phyloP scores from a whole-genome alignment of 2,113 vertebrate species.

The Burhinus oedicnemus region DNA sequence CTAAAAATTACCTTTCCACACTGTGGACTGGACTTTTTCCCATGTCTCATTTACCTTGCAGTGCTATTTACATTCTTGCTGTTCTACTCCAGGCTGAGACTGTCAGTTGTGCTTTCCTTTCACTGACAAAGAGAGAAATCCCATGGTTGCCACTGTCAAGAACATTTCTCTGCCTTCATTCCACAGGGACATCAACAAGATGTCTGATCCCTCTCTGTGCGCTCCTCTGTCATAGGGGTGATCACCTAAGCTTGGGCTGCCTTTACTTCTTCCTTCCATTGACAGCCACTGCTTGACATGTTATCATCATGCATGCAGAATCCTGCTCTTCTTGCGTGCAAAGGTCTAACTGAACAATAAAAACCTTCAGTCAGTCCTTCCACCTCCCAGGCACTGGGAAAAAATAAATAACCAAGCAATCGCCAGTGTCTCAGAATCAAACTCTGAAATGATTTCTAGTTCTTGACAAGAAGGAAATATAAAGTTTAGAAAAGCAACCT shows the following conservation, averaged over 20 bases:
- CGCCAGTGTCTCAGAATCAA: neutral
- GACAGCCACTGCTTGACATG: constrained; percentile 53
- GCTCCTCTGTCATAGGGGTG: constrained; percentile 41
- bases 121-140: constrained; percentile 68
- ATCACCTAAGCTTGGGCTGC: constrained; percentile 53
- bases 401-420: neutral
- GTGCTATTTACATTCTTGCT: constrained; percentile 22
- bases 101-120: constrained; percentile 63
- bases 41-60: constrained; percentile 9
- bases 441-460: neutral
- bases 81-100: neutral
- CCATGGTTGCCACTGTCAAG: constrained; percentile 71
- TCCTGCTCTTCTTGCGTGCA: constrained; percentile 9
- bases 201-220: constrained; percentile 17
- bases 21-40: neutral
- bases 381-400: neutral
- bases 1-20: neutral
- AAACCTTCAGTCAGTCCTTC: constrained; percentile 34
- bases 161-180: constrained; percentile 52
- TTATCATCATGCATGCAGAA: constrained; percentile 58
- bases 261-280: constrained; percentile 46
- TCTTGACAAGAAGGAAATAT: neutral
- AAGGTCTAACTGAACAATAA: constrained; percentile 33
- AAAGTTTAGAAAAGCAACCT: neutral
- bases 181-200: constrained; percentile 64